These are phyloP conservation scores for Pseudomyrmex gracilis DNA, from an alignment of 1,140 invertebrate species.

Conservation along the genomic window DNA sequence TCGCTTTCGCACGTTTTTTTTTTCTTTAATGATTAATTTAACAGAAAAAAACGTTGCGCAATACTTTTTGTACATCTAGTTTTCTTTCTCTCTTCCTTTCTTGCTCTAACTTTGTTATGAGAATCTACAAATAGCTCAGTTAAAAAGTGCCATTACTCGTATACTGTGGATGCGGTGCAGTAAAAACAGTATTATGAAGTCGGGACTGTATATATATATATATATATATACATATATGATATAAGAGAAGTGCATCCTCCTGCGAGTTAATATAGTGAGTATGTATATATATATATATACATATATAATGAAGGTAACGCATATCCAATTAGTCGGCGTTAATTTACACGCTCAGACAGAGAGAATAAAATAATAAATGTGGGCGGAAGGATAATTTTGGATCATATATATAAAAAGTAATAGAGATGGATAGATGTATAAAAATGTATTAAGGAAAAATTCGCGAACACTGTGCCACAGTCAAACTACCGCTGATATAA, in stretches of 20 bases:
- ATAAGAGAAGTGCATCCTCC: not conserved
- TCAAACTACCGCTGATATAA: constrained; percentile 86
- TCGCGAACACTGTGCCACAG: constrained; percentile 88
- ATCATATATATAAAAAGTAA: constrained; percentile 37
- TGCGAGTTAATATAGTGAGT: constrained; percentile 65
- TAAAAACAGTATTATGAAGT: constrained; percentile 49
- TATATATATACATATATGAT: not conserved
- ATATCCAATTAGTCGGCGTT: constrained; percentile 69
- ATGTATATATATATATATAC: no score
- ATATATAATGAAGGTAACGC: constrained; percentile 70
- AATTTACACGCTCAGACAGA: constrained; percentile 73
- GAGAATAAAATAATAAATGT: constrained; percentile 31
- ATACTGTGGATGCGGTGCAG: constrained; percentile 59
- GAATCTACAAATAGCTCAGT: constrained; percentile 12
- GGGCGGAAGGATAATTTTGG: constrained; percentile 45
- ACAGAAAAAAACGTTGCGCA: not conserved
- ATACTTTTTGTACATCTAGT: not conserved
- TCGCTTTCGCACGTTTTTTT: not conserved
- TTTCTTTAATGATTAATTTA: constrained; percentile 4
- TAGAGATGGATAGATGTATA: constrained; percentile 55
- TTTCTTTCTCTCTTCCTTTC: no score
- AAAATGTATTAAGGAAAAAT: constrained; percentile 63
- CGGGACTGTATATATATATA: constrained; percentile 48
- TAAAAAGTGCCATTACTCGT: constrained; percentile 39
- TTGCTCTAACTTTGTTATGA: constrained; percentile 4